Evolutionary conservation across 2,888 invertebrate species (phyloP).

Genomic region (Lasius platythorax): DNA sequence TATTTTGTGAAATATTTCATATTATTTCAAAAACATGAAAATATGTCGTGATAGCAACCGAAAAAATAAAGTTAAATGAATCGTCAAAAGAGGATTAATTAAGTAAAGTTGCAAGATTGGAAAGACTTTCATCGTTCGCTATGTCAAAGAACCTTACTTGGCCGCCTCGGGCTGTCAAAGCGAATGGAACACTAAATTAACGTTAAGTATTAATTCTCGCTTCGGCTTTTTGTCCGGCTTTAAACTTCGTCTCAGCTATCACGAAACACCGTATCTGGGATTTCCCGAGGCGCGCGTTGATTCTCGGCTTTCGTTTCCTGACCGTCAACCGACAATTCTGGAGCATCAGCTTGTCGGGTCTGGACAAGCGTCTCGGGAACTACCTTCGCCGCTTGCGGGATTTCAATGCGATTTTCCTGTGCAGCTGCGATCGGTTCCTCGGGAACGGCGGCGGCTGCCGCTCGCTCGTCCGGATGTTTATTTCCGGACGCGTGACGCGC

Average conservation of each 20-base stretch:
- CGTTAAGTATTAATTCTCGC: constrained; percentile 33
- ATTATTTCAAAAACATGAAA: not conserved
- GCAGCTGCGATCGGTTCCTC: constrained; percentile 18
- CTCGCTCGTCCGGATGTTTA: constrained; percentile 22
- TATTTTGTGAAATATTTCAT: not conserved
- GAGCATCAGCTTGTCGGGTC: constrained; percentile 39
- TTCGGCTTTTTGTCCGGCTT: constrained; percentile 10
- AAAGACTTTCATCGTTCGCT: not conserved
- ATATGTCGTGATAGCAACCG: not conserved
- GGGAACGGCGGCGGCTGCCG: not conserved
- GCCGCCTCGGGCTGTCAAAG: not conserved
- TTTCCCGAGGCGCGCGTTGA: constrained; percentile 34
- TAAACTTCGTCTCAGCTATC: not conserved
- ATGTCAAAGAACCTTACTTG: constrained; percentile 25
- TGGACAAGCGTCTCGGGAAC: constrained; percentile 44
- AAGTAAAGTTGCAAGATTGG: constrained; percentile 6
- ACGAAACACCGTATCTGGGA: constrained; percentile 1
- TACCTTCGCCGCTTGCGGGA: constrained; percentile 28
- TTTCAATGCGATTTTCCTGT: constrained; percentile 16
- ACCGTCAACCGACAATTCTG: constrained; percentile 18
- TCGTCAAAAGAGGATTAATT: not conserved
- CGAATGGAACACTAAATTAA: constrained; percentile 28
- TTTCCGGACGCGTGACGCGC: constrained; percentile 31
- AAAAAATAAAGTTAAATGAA: not conserved
- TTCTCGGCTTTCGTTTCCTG: constrained; percentile 20